These are phyloP conservation scores for Pseudomugil tenellus DNA, from an alignment of 2,797 vertebrate genomes.

Conservation along the genomic window DNA sequence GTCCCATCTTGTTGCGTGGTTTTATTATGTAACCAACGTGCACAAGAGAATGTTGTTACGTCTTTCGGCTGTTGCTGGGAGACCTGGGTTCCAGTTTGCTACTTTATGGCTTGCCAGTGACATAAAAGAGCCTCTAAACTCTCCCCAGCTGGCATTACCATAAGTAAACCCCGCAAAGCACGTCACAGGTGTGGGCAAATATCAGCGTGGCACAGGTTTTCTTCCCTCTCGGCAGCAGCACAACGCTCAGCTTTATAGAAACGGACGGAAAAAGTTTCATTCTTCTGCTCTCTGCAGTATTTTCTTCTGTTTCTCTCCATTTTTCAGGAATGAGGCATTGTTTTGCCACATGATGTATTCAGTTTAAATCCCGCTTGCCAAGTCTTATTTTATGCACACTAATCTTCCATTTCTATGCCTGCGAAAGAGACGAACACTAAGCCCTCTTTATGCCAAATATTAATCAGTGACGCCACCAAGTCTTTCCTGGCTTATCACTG, in stretches of 20 bases:
- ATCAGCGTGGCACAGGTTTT: constrained; percentile 71
- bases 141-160: constrained; percentile 73
- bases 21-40: not conserved
- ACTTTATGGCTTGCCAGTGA: constrained; percentile 62
- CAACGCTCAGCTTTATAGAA: constrained; percentile 54
- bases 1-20: not conserved
- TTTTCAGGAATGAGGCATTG: constrained; percentile 8
- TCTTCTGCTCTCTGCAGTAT: constrained; percentile 13
- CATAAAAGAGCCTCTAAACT: constrained; percentile 78
- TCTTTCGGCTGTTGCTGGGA: constrained; percentile 62
- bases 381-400: constrained; percentile 18
- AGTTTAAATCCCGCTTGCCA: constrained; percentile 18
- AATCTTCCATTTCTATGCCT: constrained; percentile 28
- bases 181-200: constrained; percentile 76
- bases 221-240: constrained; percentile 45
- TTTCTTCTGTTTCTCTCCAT: not conserved
- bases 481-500: not conserved
- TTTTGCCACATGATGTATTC: constrained; percentile 28
- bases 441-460: constrained; percentile 14
- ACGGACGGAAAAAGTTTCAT: constrained; percentile 17
- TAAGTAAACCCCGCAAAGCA: constrained; percentile 80
- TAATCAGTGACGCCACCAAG: constrained; percentile 14
- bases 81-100: constrained; percentile 54
- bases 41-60: constrained; percentile 62
- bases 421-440: constrained; percentile 22